Conservation (phyloP, 1,140 invertebrate genomes). For the Carcinoscorpius rotundicauda region DNA sequence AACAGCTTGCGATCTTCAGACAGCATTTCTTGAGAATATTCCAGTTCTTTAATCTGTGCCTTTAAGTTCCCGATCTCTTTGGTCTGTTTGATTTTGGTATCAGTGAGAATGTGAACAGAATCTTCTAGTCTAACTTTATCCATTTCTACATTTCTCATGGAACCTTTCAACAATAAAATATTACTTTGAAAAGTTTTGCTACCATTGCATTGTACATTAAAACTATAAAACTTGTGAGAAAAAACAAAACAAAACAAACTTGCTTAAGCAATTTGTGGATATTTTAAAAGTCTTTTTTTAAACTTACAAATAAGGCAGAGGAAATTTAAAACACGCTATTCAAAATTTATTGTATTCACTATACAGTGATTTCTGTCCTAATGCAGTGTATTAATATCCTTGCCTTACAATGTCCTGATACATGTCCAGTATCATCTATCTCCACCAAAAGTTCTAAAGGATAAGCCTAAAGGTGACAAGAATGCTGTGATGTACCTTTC, state of each 20-base stretch:
- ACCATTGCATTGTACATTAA: neutral
- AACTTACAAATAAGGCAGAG: neutral
- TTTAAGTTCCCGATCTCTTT: constrained; percentile 8
- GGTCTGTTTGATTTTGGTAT: constrained; percentile 6
- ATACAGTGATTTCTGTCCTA: too few species aligned
- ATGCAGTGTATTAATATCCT: too few species aligned
- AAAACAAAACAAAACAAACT: neutral
- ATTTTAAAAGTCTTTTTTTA: neutral
- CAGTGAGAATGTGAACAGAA: constrained; percentile 5
- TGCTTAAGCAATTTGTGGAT: too few species aligned
- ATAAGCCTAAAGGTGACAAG: too few species aligned
- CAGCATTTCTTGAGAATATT: constrained; percentile 11
- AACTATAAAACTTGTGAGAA: neutral
- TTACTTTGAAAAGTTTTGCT: too few species aligned
- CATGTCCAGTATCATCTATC: too few species aligned
- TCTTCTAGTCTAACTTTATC: constrained; percentile 15
- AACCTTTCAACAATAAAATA: constrained; percentile 2
- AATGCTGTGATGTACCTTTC: too few species aligned
- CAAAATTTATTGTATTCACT: too few species aligned
- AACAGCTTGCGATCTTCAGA: constrained; percentile 9
- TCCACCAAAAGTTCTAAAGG: too few species aligned
- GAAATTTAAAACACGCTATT: neutral
- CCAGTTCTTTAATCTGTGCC: constrained; percentile 4
- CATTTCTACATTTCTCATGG: constrained; percentile 9
- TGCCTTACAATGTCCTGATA: too few species aligned